phyloP scores from a whole-genome alignment of 2,113 vertebrate species.

The Dryoscopus gambensis region DNA sequence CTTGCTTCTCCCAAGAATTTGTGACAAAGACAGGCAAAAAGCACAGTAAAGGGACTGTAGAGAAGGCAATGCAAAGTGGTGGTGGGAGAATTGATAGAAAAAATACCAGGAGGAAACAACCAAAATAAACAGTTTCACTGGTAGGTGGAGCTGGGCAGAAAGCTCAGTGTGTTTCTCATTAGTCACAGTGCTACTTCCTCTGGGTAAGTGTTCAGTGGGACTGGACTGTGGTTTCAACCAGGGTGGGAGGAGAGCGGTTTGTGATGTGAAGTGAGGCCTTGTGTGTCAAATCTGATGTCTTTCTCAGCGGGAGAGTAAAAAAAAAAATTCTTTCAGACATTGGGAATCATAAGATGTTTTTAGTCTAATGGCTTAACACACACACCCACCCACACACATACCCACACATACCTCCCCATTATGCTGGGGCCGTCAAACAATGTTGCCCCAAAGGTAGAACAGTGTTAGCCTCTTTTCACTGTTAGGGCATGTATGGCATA shows the following conservation, averaged over 20 bases:
- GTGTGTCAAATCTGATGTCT: neutral
- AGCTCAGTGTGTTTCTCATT: neutral
- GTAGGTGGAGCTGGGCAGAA: neutral
- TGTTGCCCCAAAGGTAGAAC: neutral
- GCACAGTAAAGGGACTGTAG: neutral
- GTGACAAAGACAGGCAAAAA: neutral
- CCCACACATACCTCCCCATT: neutral
- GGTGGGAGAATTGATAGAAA: neutral
- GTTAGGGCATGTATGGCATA: neutral
- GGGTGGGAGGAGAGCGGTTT: neutral
- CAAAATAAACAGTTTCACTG: neutral
- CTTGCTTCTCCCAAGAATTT: neutral
- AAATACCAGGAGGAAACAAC: neutral
- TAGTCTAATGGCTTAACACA: neutral
- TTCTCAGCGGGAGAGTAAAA: neutral
- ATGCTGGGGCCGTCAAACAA: neutral
- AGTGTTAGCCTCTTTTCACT: neutral
- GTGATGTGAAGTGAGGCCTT: neutral
- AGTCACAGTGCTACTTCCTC: neutral
- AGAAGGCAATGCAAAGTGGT: neutral
- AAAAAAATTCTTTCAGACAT: neutral
- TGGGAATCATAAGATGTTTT: neutral
- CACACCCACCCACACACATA: too few species aligned
- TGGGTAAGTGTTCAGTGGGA: neutral
- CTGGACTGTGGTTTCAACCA: neutral